Evolutionary conservation across 1,140 invertebrate species (phyloP).

Genomic region (Tetragonula clypearis): DNA sequence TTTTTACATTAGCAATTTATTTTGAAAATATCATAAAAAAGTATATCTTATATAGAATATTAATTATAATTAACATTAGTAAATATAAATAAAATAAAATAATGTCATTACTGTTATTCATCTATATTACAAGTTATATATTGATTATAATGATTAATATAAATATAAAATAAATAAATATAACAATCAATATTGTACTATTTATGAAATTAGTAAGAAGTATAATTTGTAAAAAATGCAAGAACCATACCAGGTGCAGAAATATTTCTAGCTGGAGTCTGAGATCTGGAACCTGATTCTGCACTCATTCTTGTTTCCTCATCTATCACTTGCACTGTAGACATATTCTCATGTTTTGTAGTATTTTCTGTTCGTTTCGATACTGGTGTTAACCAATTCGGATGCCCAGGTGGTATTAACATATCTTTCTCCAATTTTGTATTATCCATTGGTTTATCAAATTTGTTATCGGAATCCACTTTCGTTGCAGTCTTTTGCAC

Average conservation of each 20-base stretch:
- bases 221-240: neutral
- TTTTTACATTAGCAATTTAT: neutral
- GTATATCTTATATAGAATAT: neutral
- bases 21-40: neutral
- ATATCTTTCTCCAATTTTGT: slow-evolving; percentile 52
- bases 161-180: neutral
- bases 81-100: neutral
- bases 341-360: slow-evolving; percentile 71
- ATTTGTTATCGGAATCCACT: slow-evolving; percentile 28
- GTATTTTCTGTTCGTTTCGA: slow-evolving; percentile 70
- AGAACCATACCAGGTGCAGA: slow-evolving; percentile 67
- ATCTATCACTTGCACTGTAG: slow-evolving; percentile 87
- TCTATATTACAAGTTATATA: neutral
- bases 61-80: slow-evolving; percentile 16
- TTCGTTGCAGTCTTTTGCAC: slow-evolving; percentile 41
- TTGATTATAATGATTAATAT: neutral
- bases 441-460: slow-evolving; percentile 38
- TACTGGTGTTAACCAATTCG: slow-evolving; percentile 78
- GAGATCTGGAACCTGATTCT: slow-evolving; percentile 83
- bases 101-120: neutral
- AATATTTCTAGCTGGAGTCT: slow-evolving; percentile 81
- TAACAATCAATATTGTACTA: neutral
- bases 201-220: neutral
- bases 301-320: slow-evolving; percentile 95
- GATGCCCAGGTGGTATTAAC: slow-evolving; percentile 59